Base-by-base conservation (phyloP, 2,888 invertebrate genomes). In the Pterobdella sp. region DNA sequence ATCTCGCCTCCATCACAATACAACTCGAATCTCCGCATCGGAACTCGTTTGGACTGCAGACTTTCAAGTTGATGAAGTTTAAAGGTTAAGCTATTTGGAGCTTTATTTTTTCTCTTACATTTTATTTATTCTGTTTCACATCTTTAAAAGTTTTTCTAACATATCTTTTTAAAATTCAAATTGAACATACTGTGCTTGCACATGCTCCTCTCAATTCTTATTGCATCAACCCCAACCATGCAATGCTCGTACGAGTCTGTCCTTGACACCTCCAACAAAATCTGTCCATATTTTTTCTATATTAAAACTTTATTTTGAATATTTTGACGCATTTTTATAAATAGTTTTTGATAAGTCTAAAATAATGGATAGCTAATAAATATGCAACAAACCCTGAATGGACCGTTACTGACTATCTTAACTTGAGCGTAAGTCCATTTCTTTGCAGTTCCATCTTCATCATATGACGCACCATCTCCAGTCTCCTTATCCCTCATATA, bases 41-140 rank as follows among this genome's bases (percentile, higher is more conserved):
- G 63, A 73, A 73, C 68, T 69, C 69, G 63, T 64, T 29, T 3
- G 69, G 34, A 32, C 1, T 66, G n/a, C 73, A 73, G 36, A 29
- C 68, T 60, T 32, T 42, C 49, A 42, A 42, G 49, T 42, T 42
- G 10, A 22, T 42, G 49, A 42, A 42, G 18, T 14, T 14, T 42
- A 42, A 42, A 42, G 18, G 18, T 14, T 14, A 42, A 42, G 42
- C 18, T 14, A 42, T 14, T 42, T 42, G 42, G 42, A 42, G 42
- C 10, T n/a, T n/a, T n/a, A n/a, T n/a, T n/a, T n/a, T n/a, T n/a
- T n/a, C n/a, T n/a, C n/a, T n/a, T n/a, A n/a, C n/a, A n/a, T n/a
- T n/a, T n/a, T n/a, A n/a, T n/a, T n/a, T n/a, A n/a, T n/a, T n/a
- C n/a, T n/a, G n/a, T n/a, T n/a, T n/a, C n/a, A n/a, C n/a, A n/a